A percentile compares a stretch with the other conserved stretches of the same genome.
These are phyloP conservation scores for Sapayoa aenigma DNA, from an alignment of 2,113 vertebrate species.

Conservation along the genomic window DNA sequence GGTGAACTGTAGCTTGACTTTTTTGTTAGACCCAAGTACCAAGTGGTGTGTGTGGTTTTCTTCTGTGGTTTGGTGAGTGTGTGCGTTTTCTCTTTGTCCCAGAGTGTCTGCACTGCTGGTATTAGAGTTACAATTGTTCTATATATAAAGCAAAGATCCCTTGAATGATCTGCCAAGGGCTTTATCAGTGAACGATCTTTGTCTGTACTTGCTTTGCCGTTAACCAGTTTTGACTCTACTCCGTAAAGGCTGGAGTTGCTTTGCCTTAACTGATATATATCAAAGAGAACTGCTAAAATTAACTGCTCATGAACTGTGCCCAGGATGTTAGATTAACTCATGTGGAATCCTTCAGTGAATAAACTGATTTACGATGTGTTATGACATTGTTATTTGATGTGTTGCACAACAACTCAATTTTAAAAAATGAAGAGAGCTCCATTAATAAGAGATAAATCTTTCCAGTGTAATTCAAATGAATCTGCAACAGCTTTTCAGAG, in stretches of 20 bases:
- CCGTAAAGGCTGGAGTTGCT: constrained; percentile 40
- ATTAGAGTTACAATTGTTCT: constrained; percentile 56
- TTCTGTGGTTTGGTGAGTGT: constrained; percentile 28
- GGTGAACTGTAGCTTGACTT: constrained; percentile 45
- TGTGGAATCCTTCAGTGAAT: constrained; percentile 45
- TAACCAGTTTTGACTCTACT: constrained; percentile 58
- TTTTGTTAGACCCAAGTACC: constrained; percentile 9
- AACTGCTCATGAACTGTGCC: constrained; percentile 52
- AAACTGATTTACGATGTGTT: constrained; percentile 63
- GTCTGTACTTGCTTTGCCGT: constrained; percentile 54
- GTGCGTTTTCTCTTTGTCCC: constrained; percentile 49
- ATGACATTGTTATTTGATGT: constrained; percentile 62
- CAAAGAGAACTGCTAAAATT: constrained; percentile 68
- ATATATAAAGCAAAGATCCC: constrained; percentile 53
- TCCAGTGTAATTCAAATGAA: constrained; percentile 59
- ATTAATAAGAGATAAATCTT: constrained; percentile 66
- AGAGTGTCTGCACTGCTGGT: constrained; percentile 8
- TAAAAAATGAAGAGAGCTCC: constrained; percentile 38
- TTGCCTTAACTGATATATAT: constrained; percentile 45
- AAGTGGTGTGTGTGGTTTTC: constrained; percentile 40
- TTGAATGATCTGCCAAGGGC: constrained; percentile 43
- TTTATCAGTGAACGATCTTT: constrained; percentile 56
- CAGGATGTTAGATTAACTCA: constrained; percentile 65
- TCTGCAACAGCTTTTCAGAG: constrained; percentile 22
- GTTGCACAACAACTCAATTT: constrained; percentile 64